Percentiles rank a stretch among this genome's conserved stretches.
Evolutionary conservation across 2,888 invertebrate genomes (phyloP).

Genomic region (Polyommatus iphigenia): DNA sequence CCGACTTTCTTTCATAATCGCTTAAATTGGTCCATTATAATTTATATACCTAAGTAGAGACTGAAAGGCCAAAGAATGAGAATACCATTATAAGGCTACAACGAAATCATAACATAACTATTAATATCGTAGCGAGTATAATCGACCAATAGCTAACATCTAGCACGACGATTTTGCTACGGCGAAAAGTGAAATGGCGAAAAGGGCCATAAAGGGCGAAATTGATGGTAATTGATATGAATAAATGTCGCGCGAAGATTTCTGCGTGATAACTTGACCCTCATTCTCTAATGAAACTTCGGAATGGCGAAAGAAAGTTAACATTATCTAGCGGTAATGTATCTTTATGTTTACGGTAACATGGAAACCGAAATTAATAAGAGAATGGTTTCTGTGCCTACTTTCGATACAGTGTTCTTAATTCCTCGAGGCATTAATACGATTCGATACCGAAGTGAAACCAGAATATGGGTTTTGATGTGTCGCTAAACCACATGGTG

Average conservation of each 20-base stretch:
- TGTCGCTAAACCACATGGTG: too few relatives aligned
- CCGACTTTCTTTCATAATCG: background rate
- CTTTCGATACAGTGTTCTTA: constrained; percentile 2
- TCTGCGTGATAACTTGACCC: constrained; percentile 21
- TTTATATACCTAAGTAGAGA: background rate
- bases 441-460: too few relatives aligned
- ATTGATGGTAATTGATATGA: constrained; percentile 26
- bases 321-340: constrained; percentile 21
- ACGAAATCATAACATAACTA: background rate
- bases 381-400: constrained; percentile 4
- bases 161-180: background rate
- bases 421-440: background rate
- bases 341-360: constrained; percentile 20
- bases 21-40: background rate
- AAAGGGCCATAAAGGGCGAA: constrained; percentile 5
- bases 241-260: constrained; percentile 29
- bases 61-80: background rate
- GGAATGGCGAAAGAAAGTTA: constrained; percentile 27
- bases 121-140: background rate
- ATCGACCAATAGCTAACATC: background rate
- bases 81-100: background rate
- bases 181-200: constrained; percentile 5
- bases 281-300: constrained; percentile 22
- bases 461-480: too few relatives aligned
- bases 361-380: constrained; percentile 16